phyloP scores from a whole-genome alignment of 1,140 invertebrate genomes.

The Bombus ignitus region DNA sequence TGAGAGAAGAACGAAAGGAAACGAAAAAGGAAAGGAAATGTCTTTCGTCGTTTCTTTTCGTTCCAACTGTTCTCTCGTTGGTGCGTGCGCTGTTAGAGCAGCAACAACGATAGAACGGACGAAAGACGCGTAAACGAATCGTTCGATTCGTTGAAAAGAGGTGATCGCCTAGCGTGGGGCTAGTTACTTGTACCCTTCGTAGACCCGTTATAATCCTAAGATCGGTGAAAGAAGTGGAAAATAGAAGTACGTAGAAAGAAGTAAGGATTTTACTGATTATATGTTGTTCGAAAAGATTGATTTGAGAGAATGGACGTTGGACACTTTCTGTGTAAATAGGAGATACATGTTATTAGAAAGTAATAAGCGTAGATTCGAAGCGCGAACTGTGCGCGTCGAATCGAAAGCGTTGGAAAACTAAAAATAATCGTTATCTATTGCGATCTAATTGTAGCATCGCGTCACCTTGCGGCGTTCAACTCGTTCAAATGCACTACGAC shows the following conservation, averaged over 20 bases:
- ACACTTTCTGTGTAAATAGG: neutral
- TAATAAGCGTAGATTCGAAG: neutral
- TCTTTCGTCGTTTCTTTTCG: neutral
- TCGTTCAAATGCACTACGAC: neutral
- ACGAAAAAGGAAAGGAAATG: too few relatives aligned
- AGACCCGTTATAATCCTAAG: fast-evolving
- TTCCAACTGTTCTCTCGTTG: fast-evolving
- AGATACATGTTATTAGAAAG: neutral
- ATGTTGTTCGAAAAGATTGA: fast-evolving
- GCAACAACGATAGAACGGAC: fast-evolving
- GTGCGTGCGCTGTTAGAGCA: fast-evolving
- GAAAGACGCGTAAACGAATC: too few relatives aligned
- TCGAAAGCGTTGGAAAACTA: neutral
- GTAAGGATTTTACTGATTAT: fast-evolving
- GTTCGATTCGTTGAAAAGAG: too few relatives aligned
- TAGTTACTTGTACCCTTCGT: too few relatives aligned
- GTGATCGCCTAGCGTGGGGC: fast-evolving
- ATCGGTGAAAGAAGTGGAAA: too few relatives aligned
- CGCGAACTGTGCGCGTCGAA: neutral
- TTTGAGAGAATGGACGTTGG: too few relatives aligned
- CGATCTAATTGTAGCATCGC: neutral
- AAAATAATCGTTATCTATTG: neutral
- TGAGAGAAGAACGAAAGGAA: too few relatives aligned
- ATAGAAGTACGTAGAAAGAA: too few relatives aligned
- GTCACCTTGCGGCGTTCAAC: neutral